phyloP scores from a whole-genome alignment of 2,797 vertebrate species.

The Threskiornis aethiopicus region DNA sequence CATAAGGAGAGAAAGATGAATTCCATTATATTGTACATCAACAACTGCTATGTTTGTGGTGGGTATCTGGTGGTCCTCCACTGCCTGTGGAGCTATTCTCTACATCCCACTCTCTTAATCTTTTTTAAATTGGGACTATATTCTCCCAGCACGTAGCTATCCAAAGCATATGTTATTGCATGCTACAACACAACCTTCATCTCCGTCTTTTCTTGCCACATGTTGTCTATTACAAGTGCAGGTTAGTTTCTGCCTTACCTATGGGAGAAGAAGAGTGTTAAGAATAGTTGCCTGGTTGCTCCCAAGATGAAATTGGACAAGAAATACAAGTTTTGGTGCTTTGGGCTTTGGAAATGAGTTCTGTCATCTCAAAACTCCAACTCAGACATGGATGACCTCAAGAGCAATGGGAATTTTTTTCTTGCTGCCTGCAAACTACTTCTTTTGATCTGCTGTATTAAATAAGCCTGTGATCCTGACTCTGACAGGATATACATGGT shows the following conservation, averaged over 20 bases:
- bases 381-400: background rate
- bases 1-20: background rate
- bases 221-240: background rate
- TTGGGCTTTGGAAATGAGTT: background rate
- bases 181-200: background rate
- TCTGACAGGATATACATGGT: background rate
- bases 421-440: background rate
- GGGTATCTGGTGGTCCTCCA: background rate
- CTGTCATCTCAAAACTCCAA: background rate
- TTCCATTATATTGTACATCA: background rate
- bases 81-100: background rate
- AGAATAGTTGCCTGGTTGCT: background rate
- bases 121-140: background rate
- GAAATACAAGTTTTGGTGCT: background rate
- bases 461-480: background rate
- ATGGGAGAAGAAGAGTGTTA: rapidly evolving
- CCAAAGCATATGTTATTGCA: background rate
- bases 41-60: background rate
- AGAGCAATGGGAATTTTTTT: background rate
- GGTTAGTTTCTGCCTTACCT: background rate
- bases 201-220: background rate
- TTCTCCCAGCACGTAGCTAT: background rate
- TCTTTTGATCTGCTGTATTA: background rate
- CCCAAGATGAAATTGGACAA: background rate
- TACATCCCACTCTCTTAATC: background rate